phyloP scores from a whole-genome alignment of 2,113 vertebrate species.

The Tupaia tana region DNA sequence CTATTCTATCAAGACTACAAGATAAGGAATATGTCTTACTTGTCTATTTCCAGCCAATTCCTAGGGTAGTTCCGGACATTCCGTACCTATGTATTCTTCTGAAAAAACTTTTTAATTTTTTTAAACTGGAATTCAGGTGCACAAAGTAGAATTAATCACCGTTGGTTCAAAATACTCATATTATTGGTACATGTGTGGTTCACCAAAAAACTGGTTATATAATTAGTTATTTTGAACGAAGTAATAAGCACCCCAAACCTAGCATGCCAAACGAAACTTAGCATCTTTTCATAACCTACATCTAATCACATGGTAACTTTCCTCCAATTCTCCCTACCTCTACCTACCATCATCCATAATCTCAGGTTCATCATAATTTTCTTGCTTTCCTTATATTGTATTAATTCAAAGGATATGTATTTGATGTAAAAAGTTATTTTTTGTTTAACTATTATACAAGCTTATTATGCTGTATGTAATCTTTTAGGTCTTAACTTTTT shows the following conservation, averaged over 20 bases:
- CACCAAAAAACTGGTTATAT: not conserved
- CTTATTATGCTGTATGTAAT: not conserved
- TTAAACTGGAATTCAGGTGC: not conserved
- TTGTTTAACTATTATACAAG: not conserved
- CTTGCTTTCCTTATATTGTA: not conserved
- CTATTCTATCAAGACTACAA: not conserved
- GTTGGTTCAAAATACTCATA: not conserved
- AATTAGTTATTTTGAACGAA: not conserved
- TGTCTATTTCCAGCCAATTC: not conserved
- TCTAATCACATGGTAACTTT: not conserved
- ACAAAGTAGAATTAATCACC: conserved; percentile 27
- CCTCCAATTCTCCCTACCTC: not conserved
- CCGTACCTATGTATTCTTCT: not conserved
- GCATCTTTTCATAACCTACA: not conserved
- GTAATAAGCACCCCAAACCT: not conserved
- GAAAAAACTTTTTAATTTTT: not conserved
- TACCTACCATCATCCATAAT: not conserved
- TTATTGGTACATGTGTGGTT: not conserved
- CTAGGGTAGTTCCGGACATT: not conserved
- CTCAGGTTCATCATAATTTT: not conserved
- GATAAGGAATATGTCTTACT: not conserved
- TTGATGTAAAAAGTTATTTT: not conserved
- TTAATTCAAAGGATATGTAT: not conserved
- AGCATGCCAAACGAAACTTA: not conserved
- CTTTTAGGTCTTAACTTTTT: not conserved